Evolutionary conservation across 1,140 invertebrate species (phyloP).

Genomic region (Pogonomyrmex barbatus): DNA sequence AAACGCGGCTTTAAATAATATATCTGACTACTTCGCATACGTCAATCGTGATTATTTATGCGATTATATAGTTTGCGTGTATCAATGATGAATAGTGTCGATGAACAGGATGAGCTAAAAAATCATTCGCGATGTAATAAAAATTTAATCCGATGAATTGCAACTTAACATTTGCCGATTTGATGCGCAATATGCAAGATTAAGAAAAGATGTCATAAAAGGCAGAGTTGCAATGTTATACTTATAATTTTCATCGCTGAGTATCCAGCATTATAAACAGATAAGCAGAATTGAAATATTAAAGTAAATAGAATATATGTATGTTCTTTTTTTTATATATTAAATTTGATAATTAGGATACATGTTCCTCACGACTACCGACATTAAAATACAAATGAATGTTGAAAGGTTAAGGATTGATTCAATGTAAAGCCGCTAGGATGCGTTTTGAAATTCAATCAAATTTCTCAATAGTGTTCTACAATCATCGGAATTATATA

Average conservation of each 20-base stretch:
- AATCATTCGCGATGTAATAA: slow-evolving; percentile 55
- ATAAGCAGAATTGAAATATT: too few relatives aligned
- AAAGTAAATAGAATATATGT: too few relatives aligned
- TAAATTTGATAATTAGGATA: not conserved
- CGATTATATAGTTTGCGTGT: slow-evolving; percentile 69
- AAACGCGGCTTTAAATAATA: slow-evolving; percentile 44
- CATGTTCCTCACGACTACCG: not conserved
- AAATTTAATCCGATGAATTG: slow-evolving; percentile 70
- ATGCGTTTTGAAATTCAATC: not conserved
- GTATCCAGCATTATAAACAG: not conserved
- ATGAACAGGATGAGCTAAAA: slow-evolving; percentile 49
- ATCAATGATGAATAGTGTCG: slow-evolving; percentile 55
- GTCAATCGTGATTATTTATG: slow-evolving; percentile 69
- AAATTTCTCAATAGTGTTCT: slow-evolving; percentile 4
- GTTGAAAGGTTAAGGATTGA: not conserved
- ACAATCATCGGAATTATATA: not conserved
- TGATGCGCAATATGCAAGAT: not conserved
- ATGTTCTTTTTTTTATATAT: too few relatives aligned
- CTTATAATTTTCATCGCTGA: not conserved
- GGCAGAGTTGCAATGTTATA: not conserved
- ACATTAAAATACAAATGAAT: not conserved
- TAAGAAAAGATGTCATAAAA: not conserved
- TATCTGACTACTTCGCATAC: slow-evolving; percentile 44
- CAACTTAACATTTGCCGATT: slow-evolving; percentile 38
- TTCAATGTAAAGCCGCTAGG: not conserved